Conservation (phyloP, 2,113 vertebrate genomes). For the Phrynosoma blainvillii region DNA sequence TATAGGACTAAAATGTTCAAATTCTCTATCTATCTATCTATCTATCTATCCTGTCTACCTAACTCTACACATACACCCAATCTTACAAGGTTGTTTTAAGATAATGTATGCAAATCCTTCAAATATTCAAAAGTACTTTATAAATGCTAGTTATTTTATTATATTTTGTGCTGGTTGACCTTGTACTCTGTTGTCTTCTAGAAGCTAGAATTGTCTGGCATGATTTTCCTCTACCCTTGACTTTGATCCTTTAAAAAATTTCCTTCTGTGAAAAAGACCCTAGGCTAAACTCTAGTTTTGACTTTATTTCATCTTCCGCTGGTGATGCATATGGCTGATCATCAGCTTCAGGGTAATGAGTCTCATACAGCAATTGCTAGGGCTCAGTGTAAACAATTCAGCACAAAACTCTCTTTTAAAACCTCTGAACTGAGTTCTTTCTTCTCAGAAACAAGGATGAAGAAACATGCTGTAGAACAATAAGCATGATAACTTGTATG, state of each 20-base stretch:
- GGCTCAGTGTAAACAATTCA: constrained; percentile 22
- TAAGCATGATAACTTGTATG: neutral
- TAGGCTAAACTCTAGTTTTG: constrained; percentile 39
- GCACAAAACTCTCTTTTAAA: constrained; percentile 3
- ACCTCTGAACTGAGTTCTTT: neutral
- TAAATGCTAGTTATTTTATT: constrained; percentile 15
- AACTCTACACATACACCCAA: neutral
- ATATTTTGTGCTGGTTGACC: neutral
- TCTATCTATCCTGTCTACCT: no score
- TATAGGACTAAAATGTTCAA: neutral
- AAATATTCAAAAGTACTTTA: neutral
- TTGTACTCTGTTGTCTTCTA: neutral
- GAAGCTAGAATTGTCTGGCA: constrained; percentile 27
- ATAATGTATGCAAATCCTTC: neutral
- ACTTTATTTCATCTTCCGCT: constrained; percentile 40
- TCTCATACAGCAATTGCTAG: constrained; percentile 34
- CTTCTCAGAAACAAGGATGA: neutral
- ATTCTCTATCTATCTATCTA: neutral
- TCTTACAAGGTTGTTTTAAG: constrained; percentile 5
- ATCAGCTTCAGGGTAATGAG: constrained; percentile 36
- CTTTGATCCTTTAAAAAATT: constrained; percentile 31
- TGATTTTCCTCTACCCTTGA: constrained; percentile 1
- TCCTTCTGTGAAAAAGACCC: constrained; percentile 38
- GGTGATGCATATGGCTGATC: constrained; percentile 42
- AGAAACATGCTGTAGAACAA: neutral